Conservation (phyloP, 2,888 invertebrate genomes). For the Drosophila putrida region DNA sequence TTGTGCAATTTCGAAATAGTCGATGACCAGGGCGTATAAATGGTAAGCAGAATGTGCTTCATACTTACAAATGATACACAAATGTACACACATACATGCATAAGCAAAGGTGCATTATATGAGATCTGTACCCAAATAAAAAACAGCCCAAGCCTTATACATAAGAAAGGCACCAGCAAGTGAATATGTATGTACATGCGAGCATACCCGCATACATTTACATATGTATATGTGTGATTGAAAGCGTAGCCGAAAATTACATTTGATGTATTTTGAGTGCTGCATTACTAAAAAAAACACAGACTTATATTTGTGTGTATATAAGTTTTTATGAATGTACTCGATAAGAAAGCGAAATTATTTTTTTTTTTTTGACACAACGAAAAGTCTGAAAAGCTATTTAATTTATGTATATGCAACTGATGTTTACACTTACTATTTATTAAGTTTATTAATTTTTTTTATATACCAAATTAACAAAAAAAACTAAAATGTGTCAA, state of each 20-base stretch:
- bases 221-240: constrained; percentile 16
- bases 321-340: constrained; percentile 26
- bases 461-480: constrained; percentile 55
- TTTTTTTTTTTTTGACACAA: constrained; percentile 69
- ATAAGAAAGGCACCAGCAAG: not conserved
- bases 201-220: not conserved
- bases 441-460: constrained; percentile 25
- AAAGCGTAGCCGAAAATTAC: not conserved
- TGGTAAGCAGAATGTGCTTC: not conserved
- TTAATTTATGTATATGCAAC: constrained; percentile 60
- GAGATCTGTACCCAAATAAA: not conserved
- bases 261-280: constrained; percentile 2
- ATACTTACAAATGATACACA: constrained; percentile 9
- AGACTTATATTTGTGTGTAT: not conserved
- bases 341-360: constrained; percentile 35
- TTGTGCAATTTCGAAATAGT: constrained; percentile 55
- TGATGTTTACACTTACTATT: constrained; percentile 39
- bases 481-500: constrained; percentile 21
- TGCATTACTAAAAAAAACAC: not conserved
- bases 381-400: constrained; percentile 74
- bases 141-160: not conserved
- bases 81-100: not conserved
- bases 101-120: not conserved
- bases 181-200: not conserved
- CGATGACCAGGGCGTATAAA: constrained; percentile 19